These are phyloP conservation scores for Chelonus formosanus DNA, from an alignment of 2,888 invertebrate species.

Conservation along the genomic window DNA sequence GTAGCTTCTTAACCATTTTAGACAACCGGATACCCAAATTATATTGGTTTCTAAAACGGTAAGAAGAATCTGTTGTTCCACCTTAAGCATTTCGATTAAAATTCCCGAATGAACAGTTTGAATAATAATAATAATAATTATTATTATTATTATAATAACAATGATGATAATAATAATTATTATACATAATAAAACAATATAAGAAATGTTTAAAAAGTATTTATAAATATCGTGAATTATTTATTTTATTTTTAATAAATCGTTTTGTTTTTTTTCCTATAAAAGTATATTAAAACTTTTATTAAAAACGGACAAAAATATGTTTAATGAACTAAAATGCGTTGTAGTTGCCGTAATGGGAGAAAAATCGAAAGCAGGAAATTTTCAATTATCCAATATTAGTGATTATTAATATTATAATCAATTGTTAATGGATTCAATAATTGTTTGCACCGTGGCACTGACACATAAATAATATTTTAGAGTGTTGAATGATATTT, in stretches of 20 bases:
- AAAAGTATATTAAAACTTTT: no score
- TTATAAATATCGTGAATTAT: no score
- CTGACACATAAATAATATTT: conserved; percentile 58
- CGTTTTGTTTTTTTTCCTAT: no score
- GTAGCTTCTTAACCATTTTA: conserved; percentile 14
- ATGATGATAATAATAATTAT: no score
- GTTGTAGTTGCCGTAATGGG: conserved; percentile 25
- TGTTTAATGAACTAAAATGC: conserved; percentile 12
- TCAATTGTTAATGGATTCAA: conserved; percentile 62
- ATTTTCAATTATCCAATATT: conserved; percentile 48
- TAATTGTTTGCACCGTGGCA: conserved; percentile 65
- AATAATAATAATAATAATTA: no score
- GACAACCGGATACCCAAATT: neutral
- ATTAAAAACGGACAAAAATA: no score
- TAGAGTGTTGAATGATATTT: conserved; percentile 19
- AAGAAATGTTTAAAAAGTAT: no score
- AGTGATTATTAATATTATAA: conserved; percentile 44
- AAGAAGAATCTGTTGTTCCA: conserved; percentile 44
- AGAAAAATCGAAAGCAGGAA: conserved; percentile 37
- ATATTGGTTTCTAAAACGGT: conserved; percentile 13
- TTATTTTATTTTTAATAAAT: no score
- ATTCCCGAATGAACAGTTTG: conserved; percentile 35
- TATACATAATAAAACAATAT: no score
- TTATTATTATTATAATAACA: no score
- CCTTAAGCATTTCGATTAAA: conserved; percentile 55